Percentiles rank a stretch among this genome's conserved stretches.
phyloP scores from a whole-genome alignment of 2,888 invertebrate genomes.

The Cheilosia grossa region DNA sequence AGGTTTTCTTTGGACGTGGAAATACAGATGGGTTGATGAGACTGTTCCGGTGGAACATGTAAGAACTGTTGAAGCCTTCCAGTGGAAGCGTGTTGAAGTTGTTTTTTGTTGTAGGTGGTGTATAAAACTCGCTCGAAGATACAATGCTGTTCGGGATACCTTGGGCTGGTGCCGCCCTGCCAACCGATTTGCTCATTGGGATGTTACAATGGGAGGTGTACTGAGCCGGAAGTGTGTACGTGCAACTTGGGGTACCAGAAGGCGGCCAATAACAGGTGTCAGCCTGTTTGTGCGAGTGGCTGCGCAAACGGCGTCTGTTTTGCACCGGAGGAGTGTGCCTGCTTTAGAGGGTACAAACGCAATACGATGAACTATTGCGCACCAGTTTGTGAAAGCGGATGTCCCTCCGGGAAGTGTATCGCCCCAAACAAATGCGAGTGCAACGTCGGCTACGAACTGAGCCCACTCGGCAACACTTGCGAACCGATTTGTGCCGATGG shows the following conservation, averaged over 20 bases:
- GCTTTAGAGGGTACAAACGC: background rate
- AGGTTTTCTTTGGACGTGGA: constrained; percentile 15
- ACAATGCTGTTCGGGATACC: constrained; percentile 51
- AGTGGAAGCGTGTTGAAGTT: background rate
- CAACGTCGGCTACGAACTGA: constrained; percentile 44
- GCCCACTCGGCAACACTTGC: background rate
- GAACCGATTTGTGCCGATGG: background rate
- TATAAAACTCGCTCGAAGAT: background rate
- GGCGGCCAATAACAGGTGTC: background rate
- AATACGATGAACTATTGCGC: constrained; percentile 82
- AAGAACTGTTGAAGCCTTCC: background rate
- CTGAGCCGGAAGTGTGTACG: constrained; percentile 80
- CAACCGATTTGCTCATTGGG: constrained; percentile 80
- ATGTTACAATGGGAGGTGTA: constrained; percentile 82
- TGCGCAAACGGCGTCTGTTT: background rate
- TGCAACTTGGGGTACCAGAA: constrained; percentile 72
- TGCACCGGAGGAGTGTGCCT: background rate
- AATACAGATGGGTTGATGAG: background rate
- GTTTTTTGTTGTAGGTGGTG: background rate
- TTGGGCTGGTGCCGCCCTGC: constrained; percentile 77
- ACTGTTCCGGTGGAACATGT: background rate
- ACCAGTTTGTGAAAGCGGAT: constrained; percentile 86
- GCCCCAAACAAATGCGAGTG: constrained; percentile 81
- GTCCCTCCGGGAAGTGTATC: constrained; percentile 86
- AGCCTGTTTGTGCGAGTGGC: background rate